Evolutionary conservation across 2,888 invertebrate species (phyloP), one percentile per base, ranked within the genome.

Genomic region (Drosophila anomalipes): DNA sequence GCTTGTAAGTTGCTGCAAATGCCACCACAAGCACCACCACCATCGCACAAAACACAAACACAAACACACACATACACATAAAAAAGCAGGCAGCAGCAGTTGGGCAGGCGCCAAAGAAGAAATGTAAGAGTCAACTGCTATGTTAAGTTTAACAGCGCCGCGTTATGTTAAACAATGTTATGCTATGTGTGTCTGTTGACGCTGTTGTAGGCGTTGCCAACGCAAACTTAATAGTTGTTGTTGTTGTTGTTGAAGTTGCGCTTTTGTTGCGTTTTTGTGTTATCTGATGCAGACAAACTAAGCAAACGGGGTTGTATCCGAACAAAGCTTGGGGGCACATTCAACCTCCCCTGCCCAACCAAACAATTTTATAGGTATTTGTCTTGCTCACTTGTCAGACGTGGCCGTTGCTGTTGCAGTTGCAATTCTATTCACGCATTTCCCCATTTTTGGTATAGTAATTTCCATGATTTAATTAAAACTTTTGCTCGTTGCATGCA

Each of bases 261-360:
- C 76, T 81, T 79, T 77, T 69, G 58, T 69, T 75, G 53, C 54
- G 53, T 52, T 53, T 33, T 58, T 65, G 51, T 63, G 51, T 58
- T 86, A 88, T 86, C 86, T 84, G 86, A 86, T 89, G 87, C 78
- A 86, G 86, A 86, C 89, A 69, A 82, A 81, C 69, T 62, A 63
- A 56, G 49, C 41, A 26, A 47, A 35, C 22, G 44, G 81, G 77
- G 81, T 71, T 76, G 76, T 69, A 77, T 7, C 47, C 39, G 33
- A 52, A 6, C 10, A 26, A n/a, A 35, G 47, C 6, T 41, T 63
- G 28, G 22, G 41, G 30, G 30, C n/a, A 26, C 41, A 10, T 19
- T 9, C 30, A 4, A 12, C 30, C 28, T 3, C 19, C 41, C 51
- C 26, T 47, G 6, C 2, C 14, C 53, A 49, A 16, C 30, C n/a